Evolutionary conservation across 2,113 vertebrate species (phyloP).

Genomic region (Anarrhichthys ocellatus): DNA sequence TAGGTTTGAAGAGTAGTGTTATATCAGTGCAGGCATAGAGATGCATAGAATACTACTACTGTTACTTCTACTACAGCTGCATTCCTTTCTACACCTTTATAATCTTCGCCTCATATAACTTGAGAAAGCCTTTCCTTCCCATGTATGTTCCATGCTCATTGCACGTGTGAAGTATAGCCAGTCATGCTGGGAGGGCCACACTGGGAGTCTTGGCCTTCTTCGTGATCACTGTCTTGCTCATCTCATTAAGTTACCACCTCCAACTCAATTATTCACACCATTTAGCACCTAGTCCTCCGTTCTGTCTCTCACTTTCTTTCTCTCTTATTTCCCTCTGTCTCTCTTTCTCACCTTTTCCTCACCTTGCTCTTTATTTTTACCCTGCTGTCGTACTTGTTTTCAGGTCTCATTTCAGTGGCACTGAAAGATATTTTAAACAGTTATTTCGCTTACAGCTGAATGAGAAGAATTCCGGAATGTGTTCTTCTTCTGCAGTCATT

Average conservation of each 20-base stretch:
- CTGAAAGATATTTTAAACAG: not conserved
- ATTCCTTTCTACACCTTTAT: not conserved
- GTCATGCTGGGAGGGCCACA: slow-evolving; percentile 56
- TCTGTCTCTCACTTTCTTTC: slow-evolving; percentile 62
- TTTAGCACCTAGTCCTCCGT: slow-evolving; percentile 88
- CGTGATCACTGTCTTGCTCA: slow-evolving; percentile 83
- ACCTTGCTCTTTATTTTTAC: slow-evolving; percentile 10
- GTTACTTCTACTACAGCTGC: not conserved
- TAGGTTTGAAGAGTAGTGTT: not conserved
- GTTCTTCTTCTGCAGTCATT: not conserved
- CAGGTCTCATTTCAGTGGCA: not conserved
- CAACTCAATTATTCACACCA: slow-evolving; percentile 91
- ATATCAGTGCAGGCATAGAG: not conserved
- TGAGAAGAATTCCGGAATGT: not conserved
- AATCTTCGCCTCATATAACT: not conserved
- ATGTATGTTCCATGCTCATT: not conserved
- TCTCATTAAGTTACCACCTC: slow-evolving; percentile 90
- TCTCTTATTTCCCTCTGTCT: not conserved
- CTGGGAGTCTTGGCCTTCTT: slow-evolving; percentile 77
- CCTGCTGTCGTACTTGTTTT: not conserved
- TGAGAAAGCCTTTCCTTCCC: slow-evolving; percentile 10
- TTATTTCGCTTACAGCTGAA: not conserved
- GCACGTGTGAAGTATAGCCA: slow-evolving; percentile 29
- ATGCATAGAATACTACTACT: not conserved
- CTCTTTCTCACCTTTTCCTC: slow-evolving; percentile 1